A percentile compares a stretch with the other conserved stretches of the same genome.
Conservation (phyloP, 2,113 vertebrate species). For the Cinclus cinclus region DNA sequence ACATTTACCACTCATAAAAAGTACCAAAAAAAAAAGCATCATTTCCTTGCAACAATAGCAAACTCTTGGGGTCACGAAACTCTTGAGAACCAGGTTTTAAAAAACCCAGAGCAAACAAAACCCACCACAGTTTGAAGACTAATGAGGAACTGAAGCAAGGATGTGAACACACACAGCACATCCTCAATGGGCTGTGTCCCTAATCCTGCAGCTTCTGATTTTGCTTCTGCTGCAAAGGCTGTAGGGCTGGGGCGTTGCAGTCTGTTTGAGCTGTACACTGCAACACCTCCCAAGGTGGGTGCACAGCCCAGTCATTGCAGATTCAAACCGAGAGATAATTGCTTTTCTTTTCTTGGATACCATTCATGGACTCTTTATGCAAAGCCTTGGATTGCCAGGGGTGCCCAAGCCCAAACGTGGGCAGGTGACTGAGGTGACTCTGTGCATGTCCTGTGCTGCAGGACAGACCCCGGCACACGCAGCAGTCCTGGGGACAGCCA, state of each 20-base stretch:
- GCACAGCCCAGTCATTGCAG: not conserved
- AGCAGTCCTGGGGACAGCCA: slow-evolving; percentile 27
- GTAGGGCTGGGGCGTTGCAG: not conserved
- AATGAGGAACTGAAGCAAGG: not conserved
- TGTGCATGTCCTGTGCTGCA: fast-evolving
- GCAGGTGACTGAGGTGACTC: not conserved
- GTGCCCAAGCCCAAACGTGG: not conserved
- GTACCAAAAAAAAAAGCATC: slow-evolving; percentile 62
- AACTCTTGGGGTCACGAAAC: slow-evolving; percentile 73
- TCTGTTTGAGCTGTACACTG: not conserved
- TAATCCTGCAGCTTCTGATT: not conserved
- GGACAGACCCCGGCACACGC: slow-evolving; percentile 36
- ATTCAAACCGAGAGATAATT: not conserved
- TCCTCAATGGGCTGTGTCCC: not conserved
- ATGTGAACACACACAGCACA: not conserved
- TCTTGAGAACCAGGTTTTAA: slow-evolving; percentile 68
- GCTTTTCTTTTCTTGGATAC: not conserved
- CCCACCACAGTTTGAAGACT: not conserved
- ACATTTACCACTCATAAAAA: slow-evolving; percentile 81
- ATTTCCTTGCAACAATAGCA: slow-evolving; percentile 72
- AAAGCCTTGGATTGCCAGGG: not conserved
- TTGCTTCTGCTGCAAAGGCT: not conserved
- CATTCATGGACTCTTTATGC: not conserved
- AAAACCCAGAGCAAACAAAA: not conserved
- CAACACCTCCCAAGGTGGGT: not conserved